Evolutionary conservation across 2,113 vertebrate species (phyloP).

Genomic region (Tretioscincus oriximinensis): DNA sequence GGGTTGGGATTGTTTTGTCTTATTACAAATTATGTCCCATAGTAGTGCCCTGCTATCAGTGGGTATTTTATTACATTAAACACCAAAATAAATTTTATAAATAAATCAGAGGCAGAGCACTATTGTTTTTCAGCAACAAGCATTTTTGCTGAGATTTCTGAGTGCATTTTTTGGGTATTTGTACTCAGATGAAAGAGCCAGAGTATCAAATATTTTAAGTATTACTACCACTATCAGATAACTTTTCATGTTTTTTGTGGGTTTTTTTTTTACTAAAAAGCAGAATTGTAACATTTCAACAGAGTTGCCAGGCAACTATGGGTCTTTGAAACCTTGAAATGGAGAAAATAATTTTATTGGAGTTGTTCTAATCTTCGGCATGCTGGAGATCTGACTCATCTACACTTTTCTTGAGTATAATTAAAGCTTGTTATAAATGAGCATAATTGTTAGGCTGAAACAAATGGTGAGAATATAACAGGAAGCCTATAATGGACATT

Average conservation of each 20-base stretch:
- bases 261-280: constrained; percentile 11
- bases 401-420: constrained; percentile 50
- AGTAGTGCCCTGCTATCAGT: no score
- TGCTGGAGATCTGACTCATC: constrained; percentile 66
- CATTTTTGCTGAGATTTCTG: neutral
- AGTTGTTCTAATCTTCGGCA: constrained; percentile 58
- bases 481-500: constrained; percentile 7
- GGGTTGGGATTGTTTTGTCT: no score
- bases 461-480: constrained; percentile 23
- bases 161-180: neutral
- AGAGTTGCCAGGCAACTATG: constrained; percentile 73
- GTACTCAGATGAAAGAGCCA: constrained; percentile 26
- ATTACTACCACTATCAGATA: constrained; percentile 30
- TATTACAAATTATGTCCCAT: no score
- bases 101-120: no score
- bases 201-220: constrained; percentile 24
- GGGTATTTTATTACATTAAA: no score
- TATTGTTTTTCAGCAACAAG: no score
- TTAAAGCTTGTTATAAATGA: constrained; percentile 51
- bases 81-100: no score
- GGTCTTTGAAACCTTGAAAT: constrained; percentile 60
- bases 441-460: constrained; percentile 35
- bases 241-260: neutral
- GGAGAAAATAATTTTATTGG: constrained; percentile 57
- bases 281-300: constrained; percentile 53